These are phyloP conservation scores for Lepidotrigona ventralis DNA, from an alignment of 1,140 invertebrate species.

Conservation along the genomic window DNA sequence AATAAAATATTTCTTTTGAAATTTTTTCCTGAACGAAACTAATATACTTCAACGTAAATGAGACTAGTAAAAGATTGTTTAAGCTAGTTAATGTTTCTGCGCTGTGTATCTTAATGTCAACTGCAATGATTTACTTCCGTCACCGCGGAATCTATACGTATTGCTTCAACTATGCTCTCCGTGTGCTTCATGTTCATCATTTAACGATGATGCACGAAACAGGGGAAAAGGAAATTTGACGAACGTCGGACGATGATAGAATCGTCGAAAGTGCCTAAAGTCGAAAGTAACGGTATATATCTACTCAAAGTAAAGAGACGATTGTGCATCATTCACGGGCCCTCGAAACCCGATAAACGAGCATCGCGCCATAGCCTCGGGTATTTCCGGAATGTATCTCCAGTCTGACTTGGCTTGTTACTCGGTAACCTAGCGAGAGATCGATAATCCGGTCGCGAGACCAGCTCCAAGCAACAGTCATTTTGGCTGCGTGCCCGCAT, in stretches of 20 bases:
- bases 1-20: no score
- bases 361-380: neutral
- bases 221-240: neutral
- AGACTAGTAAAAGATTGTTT: no score
- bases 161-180: no score
- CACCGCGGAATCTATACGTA: no score
- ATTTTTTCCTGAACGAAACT: no score
- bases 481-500: conserved; percentile 15
- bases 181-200: no score
- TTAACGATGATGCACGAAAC: no score
- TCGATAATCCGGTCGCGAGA: neutral
- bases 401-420: neutral
- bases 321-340: neutral
- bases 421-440: neutral
- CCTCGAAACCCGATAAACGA: conserved; percentile 34
- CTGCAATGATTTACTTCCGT: no score
- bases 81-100: no score
- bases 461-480: conserved; percentile 18
- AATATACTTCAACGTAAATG: no score
- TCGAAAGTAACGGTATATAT: conserved; percentile 45
- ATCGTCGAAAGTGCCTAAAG: conserved; percentile 56
- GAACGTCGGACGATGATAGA: conserved; percentile 23
- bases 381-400: conserved; percentile 33
- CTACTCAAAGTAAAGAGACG: conserved; percentile 38
- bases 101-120: no score